Evolutionary conservation across 1,140 invertebrate species (phyloP), one percentile per base, ranked within the genome.

Genomic region (Sminthurinus signatus): DNA sequence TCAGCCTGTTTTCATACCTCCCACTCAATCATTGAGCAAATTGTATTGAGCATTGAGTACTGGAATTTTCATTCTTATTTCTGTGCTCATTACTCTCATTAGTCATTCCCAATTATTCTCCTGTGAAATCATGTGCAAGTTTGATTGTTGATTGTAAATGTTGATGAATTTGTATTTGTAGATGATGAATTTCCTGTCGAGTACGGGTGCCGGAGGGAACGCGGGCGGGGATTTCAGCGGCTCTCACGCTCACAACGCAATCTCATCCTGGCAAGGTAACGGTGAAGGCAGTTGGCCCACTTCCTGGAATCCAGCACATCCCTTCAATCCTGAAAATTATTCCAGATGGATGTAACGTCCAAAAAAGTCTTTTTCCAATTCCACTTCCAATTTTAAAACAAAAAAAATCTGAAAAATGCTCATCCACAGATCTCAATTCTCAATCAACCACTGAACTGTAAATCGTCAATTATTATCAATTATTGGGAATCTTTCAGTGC

Each of bases 121-220:
- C 5, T 19, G n/a, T n/a, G 4, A n/a, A n/a, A 14, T 14, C 19
- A 27, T 54, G 25, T 12, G 19, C 15, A 4, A 8, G 23, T 25
- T 12, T 25, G 25, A 54, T 8, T 23, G 27, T n/a, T 25, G 5
- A 25, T 32, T 25, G 29, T 10, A 23, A n/a, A 15, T 39, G 12
- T 32, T 5, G 17, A 12, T 23, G n/a, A 56, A 25, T 8, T 28
- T 27, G 50, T 52, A 10, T n/a, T n/a, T 8, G 4, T 27, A 70
- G 68, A 67, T 70, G 64, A 70, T 70, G 68, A 70, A 67, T 51
- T 70, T 70, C 51, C 57, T 70, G 29, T 63, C 68, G 25, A 27
- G n/a, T 28, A n/a, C n/a, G n/a, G n/a, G n/a, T n/a, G n/a, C n/a
- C n/a, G 29, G 27, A 10, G 28, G 23, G 2, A 56, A 10, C 15